Conservation (phyloP, 2,113 vertebrate species). For the Monopterus albus region DNA sequence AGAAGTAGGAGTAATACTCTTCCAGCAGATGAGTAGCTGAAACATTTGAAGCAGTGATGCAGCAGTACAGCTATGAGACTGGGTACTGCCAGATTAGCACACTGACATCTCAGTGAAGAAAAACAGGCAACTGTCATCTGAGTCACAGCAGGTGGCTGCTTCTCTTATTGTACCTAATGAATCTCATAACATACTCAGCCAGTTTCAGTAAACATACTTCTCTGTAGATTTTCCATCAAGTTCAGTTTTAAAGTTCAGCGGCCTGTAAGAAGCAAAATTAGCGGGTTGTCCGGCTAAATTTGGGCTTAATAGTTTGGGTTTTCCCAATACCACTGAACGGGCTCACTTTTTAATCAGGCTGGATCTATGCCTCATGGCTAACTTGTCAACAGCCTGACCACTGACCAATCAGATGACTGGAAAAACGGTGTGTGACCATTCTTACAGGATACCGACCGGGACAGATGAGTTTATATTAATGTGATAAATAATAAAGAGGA, state of each 20-base stretch:
- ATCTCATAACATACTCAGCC: neutral
- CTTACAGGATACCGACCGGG: too few relatives aligned
- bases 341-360: too few relatives aligned
- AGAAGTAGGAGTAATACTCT: conserved; percentile 61
- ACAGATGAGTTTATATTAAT: too few relatives aligned
- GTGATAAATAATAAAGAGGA: too few relatives aligned
- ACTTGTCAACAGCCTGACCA: too few relatives aligned
- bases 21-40: conserved; percentile 65
- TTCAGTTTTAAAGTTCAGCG: conserved; percentile 1
- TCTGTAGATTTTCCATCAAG: conserved; percentile 4
- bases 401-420: too few relatives aligned
- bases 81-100: conserved; percentile 51
- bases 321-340: too few relatives aligned
- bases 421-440: too few relatives aligned
- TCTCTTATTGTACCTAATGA: conserved; percentile 22
- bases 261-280: too few relatives aligned
- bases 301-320: too few relatives aligned
- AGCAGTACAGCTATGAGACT: conserved; percentile 52
- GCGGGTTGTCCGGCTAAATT: too few relatives aligned
- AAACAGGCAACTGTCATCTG: conserved; percentile 33
- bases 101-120: conserved; percentile 50
- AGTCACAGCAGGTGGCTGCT: conserved; percentile 45
- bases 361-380: too few relatives aligned
- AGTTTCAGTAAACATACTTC: neutral
- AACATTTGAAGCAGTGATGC: conserved; percentile 69